Percentiles rank a stretch among this genome's conserved stretches.
Conservation (phyloP, 2,113 vertebrate species). For the Antechinus stuartii region DNA sequence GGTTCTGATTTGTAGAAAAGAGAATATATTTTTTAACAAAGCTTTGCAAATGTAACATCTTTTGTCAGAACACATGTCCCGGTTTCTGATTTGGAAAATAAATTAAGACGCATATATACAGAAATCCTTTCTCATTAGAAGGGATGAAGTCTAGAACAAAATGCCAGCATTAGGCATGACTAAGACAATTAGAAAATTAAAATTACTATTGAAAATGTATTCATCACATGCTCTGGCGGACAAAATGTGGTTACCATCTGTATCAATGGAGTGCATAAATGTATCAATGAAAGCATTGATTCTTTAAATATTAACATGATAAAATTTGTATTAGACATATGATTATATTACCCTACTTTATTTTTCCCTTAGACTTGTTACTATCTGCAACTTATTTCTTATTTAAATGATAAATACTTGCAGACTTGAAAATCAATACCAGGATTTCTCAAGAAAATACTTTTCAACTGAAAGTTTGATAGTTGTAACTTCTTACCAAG, state of each 20-base stretch:
- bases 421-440: slow-evolving; percentile 54
- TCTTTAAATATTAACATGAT: not conserved
- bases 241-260: not conserved
- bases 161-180: not conserved
- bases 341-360: not conserved
- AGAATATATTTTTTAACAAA: not conserved
- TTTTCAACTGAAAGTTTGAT: slow-evolving; percentile 7
- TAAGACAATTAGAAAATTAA: not conserved
- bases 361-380: slow-evolving; percentile 26
- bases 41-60: not conserved
- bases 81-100: not conserved
- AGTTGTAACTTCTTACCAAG: slow-evolving; percentile 53
- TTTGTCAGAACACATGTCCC: not conserved
- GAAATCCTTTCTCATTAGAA: not conserved
- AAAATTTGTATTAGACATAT: not conserved
- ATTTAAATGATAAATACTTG: slow-evolving; percentile 46
- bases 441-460: slow-evolving; percentile 54
- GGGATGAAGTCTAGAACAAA: not conserved
- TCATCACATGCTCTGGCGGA: not conserved
- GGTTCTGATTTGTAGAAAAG: not conserved
- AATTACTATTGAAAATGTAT: not conserved
- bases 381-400: slow-evolving; percentile 50
- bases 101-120: not conserved
- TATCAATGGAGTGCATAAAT: not conserved
- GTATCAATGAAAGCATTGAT: not conserved